phyloP scores from a whole-genome alignment of 2,113 vertebrate genomes.

The Bufo gargarizans region DNA sequence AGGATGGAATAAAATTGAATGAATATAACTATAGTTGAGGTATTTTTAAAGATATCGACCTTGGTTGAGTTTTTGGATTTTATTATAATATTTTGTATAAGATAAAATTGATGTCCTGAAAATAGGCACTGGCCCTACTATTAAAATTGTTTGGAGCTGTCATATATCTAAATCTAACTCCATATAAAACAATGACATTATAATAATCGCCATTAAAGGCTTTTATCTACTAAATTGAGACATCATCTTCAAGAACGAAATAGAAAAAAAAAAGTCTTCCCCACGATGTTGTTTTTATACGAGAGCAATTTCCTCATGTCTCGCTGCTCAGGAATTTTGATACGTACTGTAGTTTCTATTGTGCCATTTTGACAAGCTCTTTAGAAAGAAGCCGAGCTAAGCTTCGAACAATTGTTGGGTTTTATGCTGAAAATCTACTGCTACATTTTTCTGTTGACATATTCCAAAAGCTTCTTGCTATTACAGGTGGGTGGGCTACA shows the following conservation, averaged over 20 bases:
- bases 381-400: conserved; percentile 29
- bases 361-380: conserved; percentile 50
- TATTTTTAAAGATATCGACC: too few relatives aligned
- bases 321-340: neutral
- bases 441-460: conserved; percentile 38
- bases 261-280: neutral
- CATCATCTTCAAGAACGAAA: neutral
- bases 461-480: conserved; percentile 12
- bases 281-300: neutral
- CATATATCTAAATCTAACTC: neutral
- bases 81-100: neutral
- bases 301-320: conserved; percentile 7
- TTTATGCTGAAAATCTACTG: conserved; percentile 21
- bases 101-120: neutral
- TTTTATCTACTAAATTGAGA: conserved; percentile 16
- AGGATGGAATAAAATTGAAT: too few relatives aligned
- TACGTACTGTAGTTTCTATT: conserved; percentile 41
- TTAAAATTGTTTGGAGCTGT: neutral
- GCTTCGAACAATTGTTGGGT: conserved; percentile 13
- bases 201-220: neutral
- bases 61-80: neutral
- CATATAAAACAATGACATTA: neutral
- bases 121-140: neutral
- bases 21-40: too few relatives aligned
- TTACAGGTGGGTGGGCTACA: conserved; percentile 14